Evolutionary conservation across 2,888 invertebrate species (phyloP).

Genomic region (Drosophila niveifrons): DNA sequence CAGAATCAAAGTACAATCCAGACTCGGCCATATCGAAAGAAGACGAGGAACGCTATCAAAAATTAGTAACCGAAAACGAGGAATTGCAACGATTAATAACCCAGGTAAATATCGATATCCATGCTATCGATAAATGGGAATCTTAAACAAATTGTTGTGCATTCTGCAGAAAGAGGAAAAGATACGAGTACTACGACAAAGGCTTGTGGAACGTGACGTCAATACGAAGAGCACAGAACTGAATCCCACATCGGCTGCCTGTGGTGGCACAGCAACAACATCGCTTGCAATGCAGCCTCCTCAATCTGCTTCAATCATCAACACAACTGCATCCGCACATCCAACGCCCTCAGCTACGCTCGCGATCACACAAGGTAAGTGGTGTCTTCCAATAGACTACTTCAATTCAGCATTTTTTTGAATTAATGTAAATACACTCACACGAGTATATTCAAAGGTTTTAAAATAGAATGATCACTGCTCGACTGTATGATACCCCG

Average conservation of each 20-base stretch:
- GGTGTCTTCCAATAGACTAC: neutral
- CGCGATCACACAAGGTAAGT: constrained; percentile 89
- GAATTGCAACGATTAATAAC: constrained; percentile 97
- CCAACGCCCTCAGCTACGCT: constrained; percentile 88
- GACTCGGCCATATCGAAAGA: constrained; percentile 93
- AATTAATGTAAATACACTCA: too few species aligned
- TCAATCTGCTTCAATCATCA: constrained; percentile 74
- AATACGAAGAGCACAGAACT: constrained; percentile 85
- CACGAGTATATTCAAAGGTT: too few species aligned
- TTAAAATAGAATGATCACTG: too few species aligned
- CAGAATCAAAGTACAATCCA: constrained; percentile 94
- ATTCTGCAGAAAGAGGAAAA: constrained; percentile 94
- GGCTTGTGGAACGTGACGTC: constrained; percentile 92
- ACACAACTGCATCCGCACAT: constrained; percentile 80
- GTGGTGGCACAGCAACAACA: constrained; percentile 59
- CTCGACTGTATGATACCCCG: too few species aligned
- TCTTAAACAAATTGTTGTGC: neutral
- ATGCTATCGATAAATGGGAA: too few species aligned
- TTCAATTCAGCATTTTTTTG: constrained; percentile 17
- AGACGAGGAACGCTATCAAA: constrained; percentile 97
- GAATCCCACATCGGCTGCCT: constrained; percentile 72
- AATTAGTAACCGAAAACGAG: constrained; percentile 97
- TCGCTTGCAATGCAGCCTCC: constrained; percentile 66
- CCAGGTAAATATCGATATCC: constrained; percentile 88
- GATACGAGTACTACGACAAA: constrained; percentile 92